phyloP scores from a whole-genome alignment of 2,888 invertebrate species.

The Lamellibrachia columna region DNA sequence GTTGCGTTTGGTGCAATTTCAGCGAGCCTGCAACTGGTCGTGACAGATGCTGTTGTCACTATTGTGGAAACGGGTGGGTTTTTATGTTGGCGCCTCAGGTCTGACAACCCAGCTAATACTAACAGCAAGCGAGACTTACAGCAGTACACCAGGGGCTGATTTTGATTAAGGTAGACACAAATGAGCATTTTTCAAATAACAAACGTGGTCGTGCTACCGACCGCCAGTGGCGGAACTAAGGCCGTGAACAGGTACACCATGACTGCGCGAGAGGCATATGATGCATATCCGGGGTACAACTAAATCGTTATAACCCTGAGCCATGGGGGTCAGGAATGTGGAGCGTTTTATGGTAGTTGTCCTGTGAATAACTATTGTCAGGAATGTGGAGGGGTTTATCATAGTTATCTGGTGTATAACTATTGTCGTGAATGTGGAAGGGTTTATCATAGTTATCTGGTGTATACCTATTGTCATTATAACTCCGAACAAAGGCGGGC shows the following conservation, averaged over 20 bases:
- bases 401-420: no score
- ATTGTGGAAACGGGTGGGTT: background rate
- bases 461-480: no score
- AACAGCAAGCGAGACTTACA: background rate
- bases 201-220: background rate
- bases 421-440: no score
- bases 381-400: no score
- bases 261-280: no score
- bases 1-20: background rate
- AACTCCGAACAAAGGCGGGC: no score
- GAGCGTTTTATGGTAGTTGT: no score
- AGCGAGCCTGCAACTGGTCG: background rate
- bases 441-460: no score
- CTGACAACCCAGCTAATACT: background rate
- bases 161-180: background rate
- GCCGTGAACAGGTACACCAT: background rate
- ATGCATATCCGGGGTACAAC: no score
- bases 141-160: background rate
- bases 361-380: no score
- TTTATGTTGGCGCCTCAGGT: background rate
- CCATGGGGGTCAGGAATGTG: no score
- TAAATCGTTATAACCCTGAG: no score
- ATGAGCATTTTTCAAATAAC: background rate
- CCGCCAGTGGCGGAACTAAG: background rate
- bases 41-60: background rate